Base-by-base conservation (phyloP, 2,797 vertebrate genomes). In the Saxicola maurus region DNA sequence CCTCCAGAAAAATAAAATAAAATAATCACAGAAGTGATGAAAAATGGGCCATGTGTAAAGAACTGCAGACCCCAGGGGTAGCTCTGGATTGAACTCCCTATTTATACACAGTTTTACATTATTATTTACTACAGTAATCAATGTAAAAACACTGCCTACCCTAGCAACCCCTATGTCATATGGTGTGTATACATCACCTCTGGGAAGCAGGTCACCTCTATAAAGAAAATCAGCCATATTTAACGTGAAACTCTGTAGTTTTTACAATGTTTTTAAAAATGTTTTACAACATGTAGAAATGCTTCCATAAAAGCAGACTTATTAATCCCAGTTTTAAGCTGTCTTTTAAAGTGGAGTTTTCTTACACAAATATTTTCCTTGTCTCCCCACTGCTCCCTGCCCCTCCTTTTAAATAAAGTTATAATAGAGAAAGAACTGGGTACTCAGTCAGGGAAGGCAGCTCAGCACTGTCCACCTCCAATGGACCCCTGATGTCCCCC, bases 211-310 rank as follows among this genome's bases (percentile, higher is more conserved):
- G 91, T 95, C 92, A 95, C 94, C 88, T 88, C 91, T 90, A 94
- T 91, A 95, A 95, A 95, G 93, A 95, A 94, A 95, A 93, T 94
- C 94, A 95, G 93, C 90, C 85, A 95, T 91, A 94, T 94, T 96
- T 94, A 94, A 95, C 3, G 8, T 90, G 93, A 91, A 94, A 93
- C 90, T 92, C 93, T 95, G 90, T 87, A 95, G 92, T 87, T 95
- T 96, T 96, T 96, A 93, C 93, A 93, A 38, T 95, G 92, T 95
- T 96, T 96, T 95, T 56, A 91, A 81, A 95, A 95, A 94, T 64
- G 83, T 95, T 97, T 96, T 96, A 97, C 91, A 94, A 88, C 94
- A 96, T 96, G 96, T 96, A 96, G 90, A 96, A 96, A 95, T 91
- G 92, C 93, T 96, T 96, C 94, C 91, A 96, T 95, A 96, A 97